phyloP scores from a whole-genome alignment of 2,888 invertebrate genomes.

The Drosophila basisetae region DNA sequence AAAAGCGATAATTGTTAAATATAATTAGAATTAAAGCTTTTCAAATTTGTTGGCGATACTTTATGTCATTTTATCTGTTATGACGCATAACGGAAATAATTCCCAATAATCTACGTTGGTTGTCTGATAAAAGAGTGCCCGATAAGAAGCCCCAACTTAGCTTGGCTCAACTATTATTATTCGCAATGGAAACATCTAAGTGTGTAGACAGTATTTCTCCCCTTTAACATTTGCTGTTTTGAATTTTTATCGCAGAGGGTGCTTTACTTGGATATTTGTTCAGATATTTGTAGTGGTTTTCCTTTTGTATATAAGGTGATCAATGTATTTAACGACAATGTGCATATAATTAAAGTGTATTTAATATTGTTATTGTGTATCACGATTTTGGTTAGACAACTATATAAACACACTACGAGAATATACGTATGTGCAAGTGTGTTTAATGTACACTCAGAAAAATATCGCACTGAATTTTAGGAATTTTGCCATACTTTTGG shows the following conservation, averaged over 20 bases:
- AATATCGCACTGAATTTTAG: not conserved
- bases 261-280: slow-evolving; percentile 11
- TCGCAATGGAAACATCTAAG: not conserved
- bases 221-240: slow-evolving; percentile 9
- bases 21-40: not conserved
- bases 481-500: not conserved
- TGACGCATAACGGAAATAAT: not conserved
- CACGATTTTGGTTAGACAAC: too few relatives aligned
- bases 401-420: not conserved
- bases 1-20: slow-evolving; percentile 30
- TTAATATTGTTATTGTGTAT: not conserved
- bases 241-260: slow-evolving; percentile 34
- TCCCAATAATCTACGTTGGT: not conserved
- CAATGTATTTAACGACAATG: not conserved
- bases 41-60: not conserved
- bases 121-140: not conserved
- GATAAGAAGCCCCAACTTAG: not conserved
- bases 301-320: not conserved
- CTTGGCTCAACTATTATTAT: not conserved
- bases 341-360: not conserved
- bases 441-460: not conserved
- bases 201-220: not conserved
- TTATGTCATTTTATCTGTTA: not conserved
- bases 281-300: slow-evolving; percentile 2
- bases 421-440: not conserved